Conservation (phyloP, 1,140 invertebrate species). For the Paracyclopina nana region DNA sequence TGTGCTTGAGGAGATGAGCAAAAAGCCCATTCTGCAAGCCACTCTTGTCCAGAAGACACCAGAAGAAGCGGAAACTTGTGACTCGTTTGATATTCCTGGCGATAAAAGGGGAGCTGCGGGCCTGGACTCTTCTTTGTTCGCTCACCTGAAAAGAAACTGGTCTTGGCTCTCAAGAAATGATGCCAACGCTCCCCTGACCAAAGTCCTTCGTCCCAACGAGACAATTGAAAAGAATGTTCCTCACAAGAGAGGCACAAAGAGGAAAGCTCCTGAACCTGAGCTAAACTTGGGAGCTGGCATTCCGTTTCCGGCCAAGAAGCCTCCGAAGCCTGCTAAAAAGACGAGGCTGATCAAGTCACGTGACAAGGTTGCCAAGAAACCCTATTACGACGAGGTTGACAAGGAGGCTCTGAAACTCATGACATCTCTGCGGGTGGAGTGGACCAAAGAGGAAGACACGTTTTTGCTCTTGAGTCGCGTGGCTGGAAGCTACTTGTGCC, state of each 20-base stretch:
- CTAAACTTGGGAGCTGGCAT: not conserved
- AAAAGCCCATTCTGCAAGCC: constrained; percentile 33
- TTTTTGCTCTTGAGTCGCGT: constrained; percentile 44
- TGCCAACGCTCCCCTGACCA: not conserved
- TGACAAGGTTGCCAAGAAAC: constrained; percentile 20
- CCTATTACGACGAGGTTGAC: constrained; percentile 43
- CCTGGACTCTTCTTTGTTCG: constrained; percentile 18
- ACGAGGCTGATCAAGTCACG: constrained; percentile 1
- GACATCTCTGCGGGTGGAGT: constrained; percentile 34
- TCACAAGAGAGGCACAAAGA: not conserved
- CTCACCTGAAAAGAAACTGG: constrained; percentile 47
- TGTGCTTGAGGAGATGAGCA: constrained; percentile 29
- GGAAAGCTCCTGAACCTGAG: not conserved
- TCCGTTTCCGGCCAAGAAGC: not conserved
- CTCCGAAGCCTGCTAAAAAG: not conserved
- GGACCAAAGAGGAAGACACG: constrained; percentile 35
- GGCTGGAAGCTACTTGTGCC: constrained; percentile 39
- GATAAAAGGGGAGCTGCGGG: constrained; percentile 49
- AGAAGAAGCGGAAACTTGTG: constrained; percentile 28
- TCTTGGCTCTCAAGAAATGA: constrained; percentile 24
- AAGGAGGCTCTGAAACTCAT: constrained; percentile 40
- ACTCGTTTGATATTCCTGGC: constrained; percentile 42
- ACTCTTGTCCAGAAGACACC: constrained; percentile 25
- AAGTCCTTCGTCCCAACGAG: not conserved
- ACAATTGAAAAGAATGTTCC: not conserved